Evolutionary conservation across 2,113 vertebrate species (phyloP).

Genomic region (Xiphophorus maculatus): DNA sequence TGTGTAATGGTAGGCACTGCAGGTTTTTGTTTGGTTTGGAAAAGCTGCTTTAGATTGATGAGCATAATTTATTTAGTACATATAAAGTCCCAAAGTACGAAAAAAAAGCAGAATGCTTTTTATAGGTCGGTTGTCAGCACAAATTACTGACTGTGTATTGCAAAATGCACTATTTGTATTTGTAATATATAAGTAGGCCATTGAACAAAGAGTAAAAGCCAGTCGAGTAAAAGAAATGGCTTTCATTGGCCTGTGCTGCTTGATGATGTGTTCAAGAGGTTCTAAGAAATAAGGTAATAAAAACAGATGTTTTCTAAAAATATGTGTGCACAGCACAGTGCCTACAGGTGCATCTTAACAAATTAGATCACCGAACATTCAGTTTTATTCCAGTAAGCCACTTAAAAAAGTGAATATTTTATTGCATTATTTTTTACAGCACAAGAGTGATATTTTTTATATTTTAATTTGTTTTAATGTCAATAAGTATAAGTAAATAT

Average conservation of each 20-base stretch:
- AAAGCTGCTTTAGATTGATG: not conserved
- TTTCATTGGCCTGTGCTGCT: not conserved
- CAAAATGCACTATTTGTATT: not conserved
- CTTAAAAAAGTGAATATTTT: not conserved
- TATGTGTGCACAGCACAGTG: not conserved
- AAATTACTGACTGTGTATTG: not conserved
- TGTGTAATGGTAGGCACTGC: not conserved
- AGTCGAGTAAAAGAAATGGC: not conserved
- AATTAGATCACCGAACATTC: not conserved
- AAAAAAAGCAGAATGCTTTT: not conserved
- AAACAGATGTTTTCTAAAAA: not conserved
- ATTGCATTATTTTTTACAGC: not conserved
- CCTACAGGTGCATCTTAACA: not conserved
- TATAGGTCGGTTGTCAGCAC: not conserved
- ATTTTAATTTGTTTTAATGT: not conserved
- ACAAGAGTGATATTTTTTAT: not conserved
- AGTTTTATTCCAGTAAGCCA: not conserved
- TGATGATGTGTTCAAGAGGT: not conserved
- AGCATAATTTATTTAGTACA: not conserved
- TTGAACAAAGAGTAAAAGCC: conserved; percentile 2
- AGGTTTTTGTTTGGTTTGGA: not conserved
- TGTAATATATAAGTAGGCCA: conserved; percentile 3
- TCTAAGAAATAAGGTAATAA: not conserved
- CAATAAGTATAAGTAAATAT: not conserved
- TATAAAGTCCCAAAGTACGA: not conserved